Evolutionary conservation across 2,888 invertebrate species (phyloP).

Genomic region (Neoitamus cyanurus): DNA sequence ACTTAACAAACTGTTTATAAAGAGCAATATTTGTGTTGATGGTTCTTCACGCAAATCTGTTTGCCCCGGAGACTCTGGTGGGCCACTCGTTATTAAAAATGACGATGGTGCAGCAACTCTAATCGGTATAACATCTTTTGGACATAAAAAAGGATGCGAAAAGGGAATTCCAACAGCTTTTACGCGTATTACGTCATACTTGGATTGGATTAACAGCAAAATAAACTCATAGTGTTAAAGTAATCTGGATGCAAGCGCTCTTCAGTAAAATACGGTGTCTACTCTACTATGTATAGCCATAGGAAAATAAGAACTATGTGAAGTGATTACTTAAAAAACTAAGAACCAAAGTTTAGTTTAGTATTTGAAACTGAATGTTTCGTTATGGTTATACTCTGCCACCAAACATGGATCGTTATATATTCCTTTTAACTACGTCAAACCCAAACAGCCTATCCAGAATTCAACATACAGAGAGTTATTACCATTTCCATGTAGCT

Average conservation of each 20-base stretch:
- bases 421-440: too few relatives aligned
- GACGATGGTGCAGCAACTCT: conserved; percentile 36
- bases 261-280: background rate
- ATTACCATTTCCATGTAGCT: too few relatives aligned
- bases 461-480: too few relatives aligned
- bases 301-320: too few relatives aligned
- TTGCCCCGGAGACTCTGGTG: conserved; percentile 54
- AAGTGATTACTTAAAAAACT: too few relatives aligned
- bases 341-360: too few relatives aligned
- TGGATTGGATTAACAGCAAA: conserved; percentile 52
- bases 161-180: conserved; percentile 51
- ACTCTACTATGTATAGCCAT: too few relatives aligned
- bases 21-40: conserved; percentile 45
- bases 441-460: too few relatives aligned
- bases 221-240: conserved; percentile 20
- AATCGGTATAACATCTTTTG: conserved; percentile 52
- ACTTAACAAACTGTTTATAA: conserved; percentile 51
- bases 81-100: conserved; percentile 51
- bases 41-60: conserved; percentile 47
- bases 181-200: conserved; percentile 51
- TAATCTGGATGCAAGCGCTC: too few relatives aligned
- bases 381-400: too few relatives aligned
- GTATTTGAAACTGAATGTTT: too few relatives aligned
- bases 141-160: conserved; percentile 50
- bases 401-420: too few relatives aligned